Base-by-base conservation (phyloP, 2,888 invertebrate genomes). In the Helleia helle region DNA sequence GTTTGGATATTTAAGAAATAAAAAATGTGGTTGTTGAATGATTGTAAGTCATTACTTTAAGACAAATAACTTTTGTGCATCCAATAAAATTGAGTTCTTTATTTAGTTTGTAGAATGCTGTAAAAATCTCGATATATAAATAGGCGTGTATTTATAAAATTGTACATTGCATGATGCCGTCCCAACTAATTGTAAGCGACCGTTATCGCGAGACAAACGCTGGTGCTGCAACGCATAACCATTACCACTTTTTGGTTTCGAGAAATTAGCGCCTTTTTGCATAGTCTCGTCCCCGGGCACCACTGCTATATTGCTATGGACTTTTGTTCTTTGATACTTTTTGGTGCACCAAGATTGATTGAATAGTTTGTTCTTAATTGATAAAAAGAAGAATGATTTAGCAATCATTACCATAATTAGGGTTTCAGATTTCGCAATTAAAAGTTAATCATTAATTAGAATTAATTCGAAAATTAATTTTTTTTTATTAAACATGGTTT, bases 201-300 rank as follows among this genome's bases (percentile, higher is more conserved):
- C 83, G 79, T 81, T 84, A 84, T 84, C 83, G 76, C 71, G 80
- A 84, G 81, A 83, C 81, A 84, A 84, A 83, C 80, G 83, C 68
- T 71, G 68, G 70, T 65, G 66, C 70, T 69, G 71, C 76, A 74
- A 77, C 81, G 80, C 83, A 84, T 84, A 84, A 84, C 81, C 80
- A 74, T 84, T 84, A 76, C 73, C 73, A 77, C 74, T 81, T 77
- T 81, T 81, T 77, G 81, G 83, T 79, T 77, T 76, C 73, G 70
- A 55, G 65, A 74, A 76, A 84, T 84, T 83, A 84, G 81, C 81
- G 83, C 74, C 81, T 84, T 84, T 84, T 84, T 83, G 80, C 77
- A 79, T 75, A 60, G 71, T 65, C 65, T 62, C 74, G 63, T 71
- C 73, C 69, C 53, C 52, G 43, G 42, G 49, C 58, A 50, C 43